A percentile compares a stretch with the other conserved stretches of the same genome.
Conservation (phyloP, 2,797 vertebrate species). For the Alca torda region DNA sequence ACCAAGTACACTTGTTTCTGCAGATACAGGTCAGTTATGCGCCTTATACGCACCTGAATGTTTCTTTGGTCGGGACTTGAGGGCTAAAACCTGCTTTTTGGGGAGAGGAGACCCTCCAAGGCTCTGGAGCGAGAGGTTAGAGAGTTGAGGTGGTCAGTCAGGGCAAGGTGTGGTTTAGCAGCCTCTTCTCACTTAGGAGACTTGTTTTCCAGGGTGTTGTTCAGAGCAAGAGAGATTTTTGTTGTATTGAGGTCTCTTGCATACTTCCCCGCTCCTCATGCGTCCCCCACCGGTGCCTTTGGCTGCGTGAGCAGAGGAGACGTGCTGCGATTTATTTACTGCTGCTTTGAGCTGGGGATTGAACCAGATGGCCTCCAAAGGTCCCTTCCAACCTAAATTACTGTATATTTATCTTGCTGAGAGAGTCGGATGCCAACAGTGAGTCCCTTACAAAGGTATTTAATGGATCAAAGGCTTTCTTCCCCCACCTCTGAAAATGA, state of each 20-base stretch:
- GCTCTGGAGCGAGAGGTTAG: not conserved
- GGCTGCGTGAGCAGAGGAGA: not conserved
- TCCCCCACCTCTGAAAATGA: not conserved
- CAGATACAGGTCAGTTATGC: not conserved
- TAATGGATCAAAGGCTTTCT: not conserved
- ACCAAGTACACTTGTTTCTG: not conserved
- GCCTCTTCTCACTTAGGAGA: not conserved
- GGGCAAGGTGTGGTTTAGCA: not conserved
- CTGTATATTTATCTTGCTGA: not conserved
- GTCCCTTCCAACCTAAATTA: not conserved
- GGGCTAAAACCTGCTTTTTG: not conserved
- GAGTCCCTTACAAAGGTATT: not conserved
- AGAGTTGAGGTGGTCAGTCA: not conserved
- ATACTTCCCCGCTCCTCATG: not conserved
- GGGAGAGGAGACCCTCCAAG: not conserved
- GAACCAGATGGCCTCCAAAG: slow-evolving; percentile 5
- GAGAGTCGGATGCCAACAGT: not conserved
- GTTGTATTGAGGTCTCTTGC: not conserved
- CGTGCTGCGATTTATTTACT: not conserved
- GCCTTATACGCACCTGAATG: fast-evolving
- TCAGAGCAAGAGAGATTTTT: not conserved
- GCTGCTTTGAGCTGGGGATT: not conserved
- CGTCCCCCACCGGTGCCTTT: not conserved
- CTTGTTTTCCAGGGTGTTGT: not conserved
- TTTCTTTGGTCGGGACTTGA: not conserved